A percentile compares a stretch with the other conserved stretches of the same genome.
These are phyloP conservation scores for Eilema depressum DNA, from an alignment of 2,888 invertebrate genomes.

Conservation along the genomic window DNA sequence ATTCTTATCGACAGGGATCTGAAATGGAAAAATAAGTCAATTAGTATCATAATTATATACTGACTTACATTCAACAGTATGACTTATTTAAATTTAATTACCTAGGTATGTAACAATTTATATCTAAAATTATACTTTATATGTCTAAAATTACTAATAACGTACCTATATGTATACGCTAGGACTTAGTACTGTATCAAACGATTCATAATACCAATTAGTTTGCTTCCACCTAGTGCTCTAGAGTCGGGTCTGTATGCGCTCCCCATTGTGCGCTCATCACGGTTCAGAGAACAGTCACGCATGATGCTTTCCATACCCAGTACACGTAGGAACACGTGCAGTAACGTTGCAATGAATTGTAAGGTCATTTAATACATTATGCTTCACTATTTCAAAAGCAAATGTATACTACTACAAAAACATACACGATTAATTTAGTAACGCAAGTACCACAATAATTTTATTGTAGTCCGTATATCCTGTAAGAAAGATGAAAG, in stretches of 20 bases:
- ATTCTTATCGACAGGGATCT: slow-evolving; percentile 83
- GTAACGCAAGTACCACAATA: slow-evolving; percentile 13
- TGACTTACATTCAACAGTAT: not conserved
- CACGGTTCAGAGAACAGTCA: slow-evolving; percentile 81
- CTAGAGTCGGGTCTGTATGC: slow-evolving; percentile 42
- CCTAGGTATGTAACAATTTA: too few species aligned
- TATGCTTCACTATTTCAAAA: slow-evolving; percentile 16
- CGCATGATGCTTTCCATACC: slow-evolving; percentile 73
- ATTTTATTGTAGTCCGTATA: not conserved
- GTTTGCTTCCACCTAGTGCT: slow-evolving; percentile 27
- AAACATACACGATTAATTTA: not conserved
- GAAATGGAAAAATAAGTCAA: slow-evolving; percentile 60
- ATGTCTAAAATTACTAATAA: slow-evolving; percentile 9
- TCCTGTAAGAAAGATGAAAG: slow-evolving; percentile 35
- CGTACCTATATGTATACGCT: slow-evolving; percentile 29
- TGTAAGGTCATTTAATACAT: slow-evolving; percentile 38
- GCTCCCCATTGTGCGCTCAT: slow-evolving; percentile 59
- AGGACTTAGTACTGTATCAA: slow-evolving; percentile 24
- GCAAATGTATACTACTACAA: slow-evolving; percentile 1
- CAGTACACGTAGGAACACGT: slow-evolving; percentile 45
- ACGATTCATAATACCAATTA: slow-evolving; percentile 28
- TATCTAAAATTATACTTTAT: not conserved
- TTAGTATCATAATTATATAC: slow-evolving; percentile 20
- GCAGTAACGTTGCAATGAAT: slow-evolving; percentile 41
- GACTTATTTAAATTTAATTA: too few species aligned